A percentile compares a stretch with the other conserved stretches of the same genome.
Evolutionary conservation across 2,797 vertebrate species (phyloP).

Genomic region (Adrianichthys oophorus): DNA sequence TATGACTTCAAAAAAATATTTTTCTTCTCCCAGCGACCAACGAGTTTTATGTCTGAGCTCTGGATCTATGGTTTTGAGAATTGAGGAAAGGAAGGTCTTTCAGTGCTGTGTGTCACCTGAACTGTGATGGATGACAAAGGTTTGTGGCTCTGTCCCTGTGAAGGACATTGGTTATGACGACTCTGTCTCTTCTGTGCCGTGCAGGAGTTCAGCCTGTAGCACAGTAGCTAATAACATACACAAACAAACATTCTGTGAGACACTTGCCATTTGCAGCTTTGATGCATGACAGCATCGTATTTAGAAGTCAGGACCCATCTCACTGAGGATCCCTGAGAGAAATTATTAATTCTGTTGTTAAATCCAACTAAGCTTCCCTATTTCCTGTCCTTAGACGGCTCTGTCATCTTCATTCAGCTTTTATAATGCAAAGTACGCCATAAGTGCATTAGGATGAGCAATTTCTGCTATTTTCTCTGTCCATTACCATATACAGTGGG

Average conservation of each 20-base stretch:
- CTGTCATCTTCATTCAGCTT: slow-evolving; percentile 61
- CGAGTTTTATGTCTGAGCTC: not conserved
- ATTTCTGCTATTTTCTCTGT: slow-evolving; percentile 53
- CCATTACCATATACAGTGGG: slow-evolving; percentile 49
- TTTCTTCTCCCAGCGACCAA: slow-evolving; percentile 1
- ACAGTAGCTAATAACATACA: slow-evolving; percentile 21
- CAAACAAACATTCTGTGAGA: slow-evolving; percentile 31
- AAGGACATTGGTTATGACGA: slow-evolving; percentile 44
- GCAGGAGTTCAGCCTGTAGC: slow-evolving; percentile 21
- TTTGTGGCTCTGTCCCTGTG: slow-evolving; percentile 16
- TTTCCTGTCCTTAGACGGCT: slow-evolving; percentile 47
- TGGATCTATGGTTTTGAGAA: slow-evolving; percentile 3
- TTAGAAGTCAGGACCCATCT: slow-evolving; percentile 17
- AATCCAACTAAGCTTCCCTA: slow-evolving; percentile 38
- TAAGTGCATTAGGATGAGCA: slow-evolving; percentile 74
- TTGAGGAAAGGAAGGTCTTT: slow-evolving; percentile 12
- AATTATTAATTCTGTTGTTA: slow-evolving; percentile 56
- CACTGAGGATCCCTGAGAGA: slow-evolving; percentile 27
- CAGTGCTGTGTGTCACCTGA: slow-evolving; percentile 23
- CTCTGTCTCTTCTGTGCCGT: slow-evolving; percentile 26
- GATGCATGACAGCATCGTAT: slow-evolving; percentile 3
- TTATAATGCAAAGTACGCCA: slow-evolving; percentile 77
- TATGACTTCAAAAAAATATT: slow-evolving; percentile 12
- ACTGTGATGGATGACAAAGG: slow-evolving; percentile 12
- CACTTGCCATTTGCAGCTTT: slow-evolving; percentile 9